A percentile compares a stretch with the other conserved stretches of the same genome.
phyloP scores from a whole-genome alignment of 2,797 vertebrate genomes.

The Gymnodraco acuticeps region DNA sequence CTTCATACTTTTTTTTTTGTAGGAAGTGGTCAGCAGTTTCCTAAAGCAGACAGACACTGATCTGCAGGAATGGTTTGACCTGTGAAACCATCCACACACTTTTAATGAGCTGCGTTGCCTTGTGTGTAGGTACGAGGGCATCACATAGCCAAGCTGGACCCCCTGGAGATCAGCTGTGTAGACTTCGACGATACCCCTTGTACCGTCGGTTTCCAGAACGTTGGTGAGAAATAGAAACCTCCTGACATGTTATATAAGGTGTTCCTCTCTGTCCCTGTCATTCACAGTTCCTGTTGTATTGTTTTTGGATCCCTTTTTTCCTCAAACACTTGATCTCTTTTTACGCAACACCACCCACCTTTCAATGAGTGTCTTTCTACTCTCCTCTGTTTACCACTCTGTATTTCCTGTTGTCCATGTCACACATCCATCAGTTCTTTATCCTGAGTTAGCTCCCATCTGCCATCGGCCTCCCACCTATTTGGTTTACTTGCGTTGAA shows the following conservation, averaged over 20 bases:
- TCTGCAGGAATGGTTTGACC: not conserved
- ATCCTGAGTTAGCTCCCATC: conserved; percentile 22
- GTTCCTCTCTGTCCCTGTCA: not conserved
- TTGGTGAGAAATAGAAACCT: conserved; percentile 87
- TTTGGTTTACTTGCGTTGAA: not conserved
- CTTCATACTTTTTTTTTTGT: not conserved
- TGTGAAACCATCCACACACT: not conserved
- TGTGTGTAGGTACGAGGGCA: conserved; percentile 89
- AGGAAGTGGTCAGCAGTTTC: conserved; percentile 32
- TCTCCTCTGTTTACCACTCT: too few species aligned
- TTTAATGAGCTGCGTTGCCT: conserved; percentile 18
- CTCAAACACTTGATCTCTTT: not conserved
- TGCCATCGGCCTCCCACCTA: conserved; percentile 13
- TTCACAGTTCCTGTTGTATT: conserved; percentile 10
- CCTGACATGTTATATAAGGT: not conserved
- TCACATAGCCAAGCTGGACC: conserved; percentile 95
- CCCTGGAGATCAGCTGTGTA: conserved; percentile 95
- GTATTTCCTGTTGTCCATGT: not conserved
- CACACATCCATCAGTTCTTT: not conserved
- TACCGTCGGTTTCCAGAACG: conserved; percentile 89
- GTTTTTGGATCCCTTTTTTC: conserved; percentile 4
- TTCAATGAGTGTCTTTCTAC: not conserved
- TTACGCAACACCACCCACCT: conserved; percentile 8
- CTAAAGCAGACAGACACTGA: not conserved
- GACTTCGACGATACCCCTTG: conserved; percentile 94